Base-by-base conservation (phyloP, 1,140 invertebrate genomes). In the Ericerus pela region DNA sequence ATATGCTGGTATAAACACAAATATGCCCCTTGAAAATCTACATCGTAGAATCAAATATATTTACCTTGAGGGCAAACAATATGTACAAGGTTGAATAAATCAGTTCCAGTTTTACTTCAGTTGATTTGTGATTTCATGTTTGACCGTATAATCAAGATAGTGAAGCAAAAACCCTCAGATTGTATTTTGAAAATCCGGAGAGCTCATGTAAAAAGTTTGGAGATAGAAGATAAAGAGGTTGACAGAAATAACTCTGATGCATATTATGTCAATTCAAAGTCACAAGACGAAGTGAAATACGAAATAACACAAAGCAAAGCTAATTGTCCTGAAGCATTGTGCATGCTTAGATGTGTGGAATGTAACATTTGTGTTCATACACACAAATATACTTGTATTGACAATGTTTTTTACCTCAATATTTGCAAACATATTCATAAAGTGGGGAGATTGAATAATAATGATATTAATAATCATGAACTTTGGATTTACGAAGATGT, bases 31-130 rank as follows among this genome's bases (percentile, higher is more conserved):
- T 10, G 55, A 59, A 54, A 16, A 24, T 1, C 16, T 59, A 12
- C 58, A 57, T 22, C 54, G 54, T 26, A 43, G 24, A 18, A 24
- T 59, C 2, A 59, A 59, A 26, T 53, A 59, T n/a, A 52, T 53
- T 3, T 59, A 57, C 30, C 28, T 51, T 1, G 37, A 57, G 24
- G 58, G 58, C 12, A 57, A 58, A n/a, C 52, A 53, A 28, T n/a
- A n/a, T n/a, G 22, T 14, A 53, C 37, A 20, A 14, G 55, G 18
- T 41, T 59, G 3, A 56, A 54, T 30, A 59, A 59, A 58, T 29
- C 55, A 2, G 47, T 57, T 20, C 1, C 53, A n/a, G 43, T 41
- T 8, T 26, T 59, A 3, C 16, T 59, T 11, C 24, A 47, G 33
- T 33, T 52, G 11, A n/a, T 53, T 24, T 47, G 36, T 38, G 51